Percentiles rank a stretch among this genome's conserved stretches.
These are phyloP conservation scores for Aleadryas rufinucha DNA, from an alignment of 2,113 vertebrate species.

Conservation along the genomic window DNA sequence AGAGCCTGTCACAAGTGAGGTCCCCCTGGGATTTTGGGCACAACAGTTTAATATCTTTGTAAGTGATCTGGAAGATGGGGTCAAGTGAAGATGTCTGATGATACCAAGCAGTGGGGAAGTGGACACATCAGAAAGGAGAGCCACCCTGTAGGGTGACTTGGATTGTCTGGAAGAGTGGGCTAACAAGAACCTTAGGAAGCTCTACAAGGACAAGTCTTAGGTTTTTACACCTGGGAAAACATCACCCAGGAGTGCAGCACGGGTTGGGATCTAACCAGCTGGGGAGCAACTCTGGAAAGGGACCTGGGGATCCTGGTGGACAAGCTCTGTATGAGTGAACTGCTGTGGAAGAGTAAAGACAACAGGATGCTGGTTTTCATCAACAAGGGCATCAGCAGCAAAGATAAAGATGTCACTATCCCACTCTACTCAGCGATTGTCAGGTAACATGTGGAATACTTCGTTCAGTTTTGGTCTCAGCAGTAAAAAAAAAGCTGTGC, in stretches of 20 bases:
- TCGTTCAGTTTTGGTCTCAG: background rate
- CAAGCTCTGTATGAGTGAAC: background rate
- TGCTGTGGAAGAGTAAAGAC: background rate
- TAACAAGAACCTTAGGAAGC: background rate
- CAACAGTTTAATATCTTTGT: background rate
- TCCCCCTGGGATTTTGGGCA: background rate
- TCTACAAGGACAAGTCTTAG: background rate
- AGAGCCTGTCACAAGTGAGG: background rate
- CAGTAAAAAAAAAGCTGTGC: background rate
- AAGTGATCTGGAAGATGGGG: background rate
- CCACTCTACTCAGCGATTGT: rapidly evolving
- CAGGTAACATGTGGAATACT: background rate
- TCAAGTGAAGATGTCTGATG: background rate
- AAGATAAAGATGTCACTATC: background rate
- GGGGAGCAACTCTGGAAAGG: background rate
- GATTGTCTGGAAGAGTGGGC: background rate
- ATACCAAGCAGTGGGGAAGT: background rate
- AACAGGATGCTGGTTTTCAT: background rate
- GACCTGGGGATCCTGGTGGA: background rate
- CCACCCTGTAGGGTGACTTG: background rate
- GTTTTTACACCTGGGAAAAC: background rate
- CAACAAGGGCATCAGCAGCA: background rate
- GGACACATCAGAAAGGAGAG: background rate
- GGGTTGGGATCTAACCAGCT: background rate
- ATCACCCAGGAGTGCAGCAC: background rate